Evolutionary conservation across 1,140 invertebrate genomes (phyloP), one percentile per base, ranked within the genome.

Genomic region (Scaptomyza pallida): DNA sequence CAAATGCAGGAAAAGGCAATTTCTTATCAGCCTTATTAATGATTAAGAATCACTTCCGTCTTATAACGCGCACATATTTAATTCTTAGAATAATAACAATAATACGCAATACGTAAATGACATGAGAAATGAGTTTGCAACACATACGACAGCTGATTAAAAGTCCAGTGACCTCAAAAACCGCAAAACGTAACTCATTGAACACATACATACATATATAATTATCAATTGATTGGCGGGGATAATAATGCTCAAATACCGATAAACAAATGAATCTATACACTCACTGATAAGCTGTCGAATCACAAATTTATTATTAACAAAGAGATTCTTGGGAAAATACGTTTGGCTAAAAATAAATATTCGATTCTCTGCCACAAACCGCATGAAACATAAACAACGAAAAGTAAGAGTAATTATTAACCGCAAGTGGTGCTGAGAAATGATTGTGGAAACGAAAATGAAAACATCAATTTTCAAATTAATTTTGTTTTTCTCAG

Each of bases 321-420:
- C 13, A 33, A 26, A 33, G n/a, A 15, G 4, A 8, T 47, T 10
- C 21, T 13, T 2, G 9, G 5, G n/a, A 26, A 26, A 9, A 4
- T 21, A 1, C 6, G 21, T 15, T 8, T 9, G 8, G 21, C 45
- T 26, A 23, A 26, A 47, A 23, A 47, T 47, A 47, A 23, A 47
- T 23, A 4, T 47, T 2, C 5, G 1, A 26, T 8, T 26, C 6
- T 26, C 0, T 26, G 5, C 1, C 1, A 2, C 2, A 23, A 26
- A 54, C 17, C 13, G 23, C 0, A 2, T 15, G 21, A 52, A 52
- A 37, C 4, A 50, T 44, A 60, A 60, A 68, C n/a, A n/a, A n/a
- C 47, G 61, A 61, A 61, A 68, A 68, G 56, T 52, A 51, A 61
- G 61, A 60, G 47, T 45, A 45, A 44, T 61, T 61, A 52, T 37